Evolutionary conservation across 1,140 invertebrate genomes (phyloP), one percentile per base, ranked within the genome.

Genomic region (Temnothorax longispinosus): DNA sequence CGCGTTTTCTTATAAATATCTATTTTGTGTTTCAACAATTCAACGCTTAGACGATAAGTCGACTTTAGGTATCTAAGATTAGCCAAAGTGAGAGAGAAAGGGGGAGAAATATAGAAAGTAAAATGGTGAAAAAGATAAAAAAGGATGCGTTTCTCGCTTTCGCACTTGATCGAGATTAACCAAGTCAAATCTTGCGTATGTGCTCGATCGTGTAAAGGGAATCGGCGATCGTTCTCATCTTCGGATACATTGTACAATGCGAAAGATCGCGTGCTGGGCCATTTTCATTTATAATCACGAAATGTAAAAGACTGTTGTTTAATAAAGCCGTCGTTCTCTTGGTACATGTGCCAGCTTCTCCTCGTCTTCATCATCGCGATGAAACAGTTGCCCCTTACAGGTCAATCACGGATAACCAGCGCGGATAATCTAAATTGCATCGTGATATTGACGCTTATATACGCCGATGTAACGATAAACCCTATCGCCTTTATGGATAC

Each of bases 271-370:
- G 35, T 64, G 32, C 50, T 35, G 47, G 11, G 75, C 71, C 32
- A 77, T 85, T 82, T 75, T 75, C 56, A 86, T 60, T 69, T 89
- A 74, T 89, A 82, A 87, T 88, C 60, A 75, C 54, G 38, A 85
- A 90, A 91, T 93, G 88, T 93, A 92, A 85, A 94, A 94, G 93
- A 94, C 93, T 93, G 93, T 93, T 52, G 69, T 93, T 94, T 88
- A 94, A 94, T 94, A 94, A 94, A 94, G 74, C 50, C 82, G 50
- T 88, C 87, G 81, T 88, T 88, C 87, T 88, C 38, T 88, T 90
- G 77, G 15, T 90, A 88, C 13, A 41, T 4, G n/a, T 60, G 58
- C 13, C 21, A 67, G 18, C n/a, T 62, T 44, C 27, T 27, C 47
- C 11, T 75, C 32, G 35, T 10, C 58, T 50, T 6, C 18, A 7